Evolutionary conservation across 1,140 invertebrate species (phyloP), one percentile per base, ranked within the genome.

Genomic region (Teleogryllus occipitalis): DNA sequence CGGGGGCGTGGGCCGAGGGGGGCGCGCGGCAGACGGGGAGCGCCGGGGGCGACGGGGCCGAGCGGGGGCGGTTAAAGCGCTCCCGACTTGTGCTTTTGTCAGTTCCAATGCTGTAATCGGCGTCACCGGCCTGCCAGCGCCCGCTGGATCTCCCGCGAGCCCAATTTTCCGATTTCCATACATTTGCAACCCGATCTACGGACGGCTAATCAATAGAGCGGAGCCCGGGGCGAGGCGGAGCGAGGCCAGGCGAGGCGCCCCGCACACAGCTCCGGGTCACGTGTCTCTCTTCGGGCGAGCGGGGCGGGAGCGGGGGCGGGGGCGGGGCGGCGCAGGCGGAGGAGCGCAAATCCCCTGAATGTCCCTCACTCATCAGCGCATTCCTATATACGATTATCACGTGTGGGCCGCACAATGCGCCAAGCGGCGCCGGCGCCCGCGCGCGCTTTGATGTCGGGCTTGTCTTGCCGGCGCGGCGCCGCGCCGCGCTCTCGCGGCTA

Each of bases 121-220:
- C 46, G 78, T 79, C 74, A 79, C 46, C 73, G 46, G n/a, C 76
- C 18, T 10, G 10, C 75, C 10, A 75, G 75, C 46, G n/a, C 76
- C 76, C 22, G 22, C 75, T 47, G 22, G 46, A 77, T 48, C 76
- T 18, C 14, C 47, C 76, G 39, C 76, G 65, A 75, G 47, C 14
- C 65, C 78, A 79, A 79, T 79, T 79, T 79, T 74, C 78, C 78
- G 78, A 79, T 79, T 79, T 79, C 78, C 78, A 79, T 79, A 79
- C 78, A 79, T 79, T 79, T 79, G 78, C 78, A 75, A 79, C 78
- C 78, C 73, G 78, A 79, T 79, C 78, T 74, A 77, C 78, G 47
- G 76, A 48, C 76, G 78, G 78, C 78, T 47, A 79, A 79, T 79
- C 78, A 75, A 79, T 79, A 75, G 65, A 79, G 47, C 78, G 47